Evolutionary conservation across 2,113 vertebrate genomes (phyloP).

Genomic region (Rynchops niger): DNA sequence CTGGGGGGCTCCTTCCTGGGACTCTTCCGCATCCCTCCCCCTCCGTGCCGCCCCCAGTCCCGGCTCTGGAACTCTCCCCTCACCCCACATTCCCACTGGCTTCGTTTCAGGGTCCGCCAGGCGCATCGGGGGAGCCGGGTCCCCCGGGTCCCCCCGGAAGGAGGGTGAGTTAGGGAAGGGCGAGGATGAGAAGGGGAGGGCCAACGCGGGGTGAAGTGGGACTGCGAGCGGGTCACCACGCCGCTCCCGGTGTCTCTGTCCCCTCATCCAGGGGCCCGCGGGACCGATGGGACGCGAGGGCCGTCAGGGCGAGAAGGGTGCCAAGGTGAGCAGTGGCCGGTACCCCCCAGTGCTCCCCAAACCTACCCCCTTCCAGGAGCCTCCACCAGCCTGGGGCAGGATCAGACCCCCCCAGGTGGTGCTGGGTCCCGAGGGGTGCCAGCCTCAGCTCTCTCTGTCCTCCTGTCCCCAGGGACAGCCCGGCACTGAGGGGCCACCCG

Average conservation of each 20-base stretch:
- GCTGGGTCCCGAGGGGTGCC: too few relatives aligned
- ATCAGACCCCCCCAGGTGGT: too few relatives aligned
- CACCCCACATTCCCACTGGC: not conserved
- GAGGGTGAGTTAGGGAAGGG: constrained; percentile 75
- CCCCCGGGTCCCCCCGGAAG: constrained; percentile 85
- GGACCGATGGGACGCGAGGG: constrained; percentile 84
- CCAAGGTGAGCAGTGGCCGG: constrained; percentile 75
- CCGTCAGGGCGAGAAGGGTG: constrained; percentile 86
- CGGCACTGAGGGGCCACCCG: constrained; percentile 78
- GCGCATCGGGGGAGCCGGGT: constrained; percentile 89
- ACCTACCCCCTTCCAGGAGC: too few relatives aligned
- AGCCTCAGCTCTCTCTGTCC: not conserved
- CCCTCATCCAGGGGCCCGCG: constrained; percentile 75
- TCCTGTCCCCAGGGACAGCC: constrained; percentile 74
- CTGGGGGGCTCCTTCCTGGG: not conserved
- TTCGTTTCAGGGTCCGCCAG: constrained; percentile 80
- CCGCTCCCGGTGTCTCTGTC: not conserved
- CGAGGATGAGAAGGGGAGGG: not conserved
- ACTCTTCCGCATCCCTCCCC: not conserved
- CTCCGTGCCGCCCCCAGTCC: not conserved
- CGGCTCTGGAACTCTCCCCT: not conserved
- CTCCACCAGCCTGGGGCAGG: not conserved
- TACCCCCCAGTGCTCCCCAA: not conserved
- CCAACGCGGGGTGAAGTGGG: rapidly evolving
- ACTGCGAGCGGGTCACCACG: rapidly evolving